A percentile compares a stretch with the other conserved stretches of the same genome.
phyloP scores from a whole-genome alignment of 2,797 vertebrate species.

The Lagorchestes hirsutus region DNA sequence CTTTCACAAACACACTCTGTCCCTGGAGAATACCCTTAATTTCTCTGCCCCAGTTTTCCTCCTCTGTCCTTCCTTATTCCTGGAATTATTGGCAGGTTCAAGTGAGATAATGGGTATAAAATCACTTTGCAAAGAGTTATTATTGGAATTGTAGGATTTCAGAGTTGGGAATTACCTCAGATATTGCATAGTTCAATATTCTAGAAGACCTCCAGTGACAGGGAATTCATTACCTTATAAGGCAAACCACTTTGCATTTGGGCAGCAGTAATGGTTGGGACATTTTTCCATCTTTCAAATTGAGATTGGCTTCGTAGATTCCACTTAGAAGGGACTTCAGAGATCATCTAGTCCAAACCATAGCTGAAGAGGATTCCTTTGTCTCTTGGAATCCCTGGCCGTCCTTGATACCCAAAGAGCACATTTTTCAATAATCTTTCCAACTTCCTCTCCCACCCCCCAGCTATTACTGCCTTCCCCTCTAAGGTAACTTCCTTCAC shows the following conservation, averaged over 20 bases:
- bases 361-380: neutral
- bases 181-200: neutral
- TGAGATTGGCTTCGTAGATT: neutral
- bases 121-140: neutral
- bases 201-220: neutral
- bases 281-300: neutral
- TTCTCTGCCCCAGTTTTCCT: neutral
- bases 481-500: neutral
- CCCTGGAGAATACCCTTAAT: neutral
- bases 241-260: neutral
- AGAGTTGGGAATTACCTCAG: neutral
- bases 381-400: neutral
- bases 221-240: neutral
- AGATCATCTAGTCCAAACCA: neutral
- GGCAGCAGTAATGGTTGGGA: neutral
- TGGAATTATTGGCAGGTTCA: neutral
- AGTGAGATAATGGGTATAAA: neutral
- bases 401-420: neutral
- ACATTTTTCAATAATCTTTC: neutral
- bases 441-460: rapidly evolving
- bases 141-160: neutral
- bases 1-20: too few relatives aligned
- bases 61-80: neutral
- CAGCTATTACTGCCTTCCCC: neutral
- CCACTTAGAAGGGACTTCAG: neutral